Evolutionary conservation across 1,140 invertebrate species (phyloP).

Genomic region (Pogonomyrmex barbatus): DNA sequence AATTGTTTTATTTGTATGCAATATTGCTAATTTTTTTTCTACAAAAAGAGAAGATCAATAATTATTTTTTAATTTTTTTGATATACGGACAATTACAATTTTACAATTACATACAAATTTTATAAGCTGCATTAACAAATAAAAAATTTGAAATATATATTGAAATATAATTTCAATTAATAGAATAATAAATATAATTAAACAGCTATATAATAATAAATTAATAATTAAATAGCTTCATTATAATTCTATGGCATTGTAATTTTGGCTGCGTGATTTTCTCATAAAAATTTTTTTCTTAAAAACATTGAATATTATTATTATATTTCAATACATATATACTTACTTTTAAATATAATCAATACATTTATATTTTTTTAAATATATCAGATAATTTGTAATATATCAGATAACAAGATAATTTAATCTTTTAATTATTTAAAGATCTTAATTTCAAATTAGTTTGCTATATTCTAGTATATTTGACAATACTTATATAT

Average conservation of each 20-base stretch:
- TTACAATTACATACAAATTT: background rate
- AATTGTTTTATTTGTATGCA: background rate
- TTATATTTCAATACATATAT: background rate
- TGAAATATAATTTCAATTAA: background rate
- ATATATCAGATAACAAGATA: background rate
- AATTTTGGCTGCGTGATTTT: background rate
- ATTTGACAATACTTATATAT: background rate
- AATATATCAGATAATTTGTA: background rate
- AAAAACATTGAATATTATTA: no score
- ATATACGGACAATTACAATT: background rate
- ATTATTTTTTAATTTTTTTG: background rate
- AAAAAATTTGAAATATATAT: background rate
- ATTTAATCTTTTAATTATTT: conserved; percentile 10
- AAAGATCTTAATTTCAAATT: background rate
- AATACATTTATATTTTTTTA: background rate
- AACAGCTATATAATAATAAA: background rate
- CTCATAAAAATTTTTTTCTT: background rate
- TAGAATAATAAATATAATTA: background rate
- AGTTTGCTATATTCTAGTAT: background rate
- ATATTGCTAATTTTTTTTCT: background rate
- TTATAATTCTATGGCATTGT: background rate
- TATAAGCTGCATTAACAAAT: background rate
- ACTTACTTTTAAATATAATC: background rate
- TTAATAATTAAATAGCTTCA: background rate
- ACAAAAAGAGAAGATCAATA: background rate